Evolutionary conservation across 2,888 invertebrate species (phyloP).

Genomic region (Nineta flava): DNA sequence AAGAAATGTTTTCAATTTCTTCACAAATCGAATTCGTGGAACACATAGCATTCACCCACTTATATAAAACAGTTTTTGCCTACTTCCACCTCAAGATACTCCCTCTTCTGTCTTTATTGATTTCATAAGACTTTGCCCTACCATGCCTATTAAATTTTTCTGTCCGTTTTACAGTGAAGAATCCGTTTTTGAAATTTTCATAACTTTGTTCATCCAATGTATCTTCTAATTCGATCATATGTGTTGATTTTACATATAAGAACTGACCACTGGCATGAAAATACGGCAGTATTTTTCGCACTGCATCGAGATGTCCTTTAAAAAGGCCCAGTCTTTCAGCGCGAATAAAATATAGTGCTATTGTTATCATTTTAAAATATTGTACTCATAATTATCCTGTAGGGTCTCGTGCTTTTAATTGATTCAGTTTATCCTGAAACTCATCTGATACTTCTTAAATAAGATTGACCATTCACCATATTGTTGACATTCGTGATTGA

Average conservation of each 20-base stretch:
- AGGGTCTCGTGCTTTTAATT: conserved; percentile 15
- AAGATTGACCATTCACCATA: conserved; percentile 19
- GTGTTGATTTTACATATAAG: conserved; percentile 1
- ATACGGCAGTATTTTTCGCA: conserved; percentile 20
- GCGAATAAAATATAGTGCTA: conserved; percentile 12
- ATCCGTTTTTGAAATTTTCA: conserved; percentile 15
- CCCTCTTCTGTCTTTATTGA: conserved; percentile 8
- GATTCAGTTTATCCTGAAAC: conserved; percentile 14
- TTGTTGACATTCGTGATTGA: no score
- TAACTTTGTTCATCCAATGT: conserved; percentile 16
- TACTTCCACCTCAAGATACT: conserved; percentile 12
- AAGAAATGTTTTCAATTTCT: no score
- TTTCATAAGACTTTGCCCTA: conserved; percentile 9
- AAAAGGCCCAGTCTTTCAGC: conserved; percentile 17
- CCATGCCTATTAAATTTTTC: conserved; percentile 14
- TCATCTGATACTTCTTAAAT: conserved; percentile 15
- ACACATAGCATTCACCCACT: conserved; percentile 17
- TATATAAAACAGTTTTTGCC: conserved; percentile 16
- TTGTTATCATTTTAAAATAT: conserved; percentile 8
- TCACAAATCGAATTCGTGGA: conserved; percentile 17
- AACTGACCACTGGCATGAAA: conserved; percentile 20
- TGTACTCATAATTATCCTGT: conserved; percentile 10
- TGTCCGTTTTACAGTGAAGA: conserved; percentile 18
- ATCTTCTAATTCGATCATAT: conserved; percentile 17
- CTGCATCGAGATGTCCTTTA: conserved; percentile 18